Evolutionary conservation across 2,888 invertebrate genomes (phyloP), one percentile per base, ranked within the genome.

Genomic region (Pollenia angustigena): DNA sequence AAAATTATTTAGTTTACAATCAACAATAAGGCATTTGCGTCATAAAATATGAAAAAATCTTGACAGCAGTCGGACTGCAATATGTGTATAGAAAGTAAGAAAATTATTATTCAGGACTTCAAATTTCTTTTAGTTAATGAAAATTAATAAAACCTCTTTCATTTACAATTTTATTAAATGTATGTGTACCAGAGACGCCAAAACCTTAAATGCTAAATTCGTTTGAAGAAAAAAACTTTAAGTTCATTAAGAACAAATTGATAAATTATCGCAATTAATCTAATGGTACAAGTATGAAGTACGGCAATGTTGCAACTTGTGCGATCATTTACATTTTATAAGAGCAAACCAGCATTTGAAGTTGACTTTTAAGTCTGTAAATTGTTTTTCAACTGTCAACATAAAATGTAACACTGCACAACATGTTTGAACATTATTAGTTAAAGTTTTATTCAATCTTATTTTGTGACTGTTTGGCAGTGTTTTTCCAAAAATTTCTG

Each of bases 201-300:
- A 44, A 58, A 76, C 8, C 8, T 60, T 62, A 58, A 68, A 56
- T 69, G 16, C 4, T 23, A n/a, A 52, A 60, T 50, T 48, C 68
- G 52, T 23, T 62, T 69, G 46, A 16, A 23, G n/a, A 18, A 23
- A 85, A 80, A 69, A 79, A 72, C 52, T 60, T 80, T 74, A 80
- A 72, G 79, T 68, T 74, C 84, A 71, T 83, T 78, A 80, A 69
- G 40, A 69, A 48, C 42, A 46, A 74, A 74, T 79, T 84, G 58
- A 85, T 74, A 80, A 85, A 85, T 80, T 80, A 74, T 60, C 46
- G 62, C 46, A 52, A 52, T 69, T 52, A 68, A 75, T 50, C 48
- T 62, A 62, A 68, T 75, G 54, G 84, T 7, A 32, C 69, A 75
- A 52, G 44, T 60, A 23, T 14, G 4, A 46, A 14, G n/a, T 58